A percentile compares a stretch with the other conserved stretches of the same genome.
Conservation (phyloP, 2,797 vertebrate species). For the Rhabdomys pumilio region DNA sequence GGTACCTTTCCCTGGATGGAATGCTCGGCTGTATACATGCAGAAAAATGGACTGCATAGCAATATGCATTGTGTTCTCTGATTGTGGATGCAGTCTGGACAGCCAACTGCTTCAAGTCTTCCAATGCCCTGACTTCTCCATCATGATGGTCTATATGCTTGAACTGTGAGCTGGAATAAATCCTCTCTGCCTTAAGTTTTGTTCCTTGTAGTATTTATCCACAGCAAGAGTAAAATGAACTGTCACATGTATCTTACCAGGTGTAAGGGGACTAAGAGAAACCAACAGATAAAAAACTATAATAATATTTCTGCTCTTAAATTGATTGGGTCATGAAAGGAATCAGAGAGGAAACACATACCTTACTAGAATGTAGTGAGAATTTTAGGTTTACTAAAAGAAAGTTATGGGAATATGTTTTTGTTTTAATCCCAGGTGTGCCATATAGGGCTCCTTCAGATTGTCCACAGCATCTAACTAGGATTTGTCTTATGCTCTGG, state of each 20-base stretch:
- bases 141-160: background rate
- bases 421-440: no score
- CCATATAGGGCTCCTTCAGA: no score
- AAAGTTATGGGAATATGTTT: no score
- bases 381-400: no score
- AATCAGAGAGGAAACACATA: background rate
- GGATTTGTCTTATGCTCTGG: no score
- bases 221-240: background rate
- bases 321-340: background rate
- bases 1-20: background rate
- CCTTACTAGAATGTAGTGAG: background rate
- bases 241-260: background rate
- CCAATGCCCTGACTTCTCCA: background rate
- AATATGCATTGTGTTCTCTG: background rate
- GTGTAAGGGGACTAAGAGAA: background rate
- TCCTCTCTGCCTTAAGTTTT: background rate
- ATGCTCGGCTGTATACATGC: background rate
- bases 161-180: background rate
- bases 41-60: background rate
- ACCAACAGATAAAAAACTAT: background rate
- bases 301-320: background rate
- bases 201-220: background rate
- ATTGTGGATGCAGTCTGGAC: background rate
- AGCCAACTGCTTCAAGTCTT: no score
- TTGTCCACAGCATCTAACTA: no score